Evolutionary conservation across 1,140 invertebrate genomes (phyloP), one percentile per base, ranked within the genome.

Genomic region (Potamilus streckersoni): DNA sequence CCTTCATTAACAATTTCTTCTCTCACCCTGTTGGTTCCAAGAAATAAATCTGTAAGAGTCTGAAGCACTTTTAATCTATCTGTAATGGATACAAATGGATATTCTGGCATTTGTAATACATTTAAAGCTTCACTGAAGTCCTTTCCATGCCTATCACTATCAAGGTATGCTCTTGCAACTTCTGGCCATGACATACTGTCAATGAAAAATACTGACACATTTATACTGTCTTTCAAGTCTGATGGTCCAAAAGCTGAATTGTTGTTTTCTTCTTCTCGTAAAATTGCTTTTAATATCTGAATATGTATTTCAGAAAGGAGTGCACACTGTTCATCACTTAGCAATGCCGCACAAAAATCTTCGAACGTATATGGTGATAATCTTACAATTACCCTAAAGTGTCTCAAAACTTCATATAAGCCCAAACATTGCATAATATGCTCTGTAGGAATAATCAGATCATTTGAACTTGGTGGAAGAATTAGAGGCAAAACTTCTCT

Each of bases 101-200:
- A 99, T 49, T 87, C 85, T 58, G 84, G 69, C 20, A 83, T 83
- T 72, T 86, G 80, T 62, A 89, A 71, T 16, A 80, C 74, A 70
- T 80, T 69, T 16, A 92, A 76, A 58, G 89, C 84, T 27, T 85
- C 91, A 91, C 95, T 93, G 91, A 95, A 97, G 70, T 92, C 92
- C 63, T 77, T 78, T 72, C 79, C 70, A 62, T 91, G 90, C 83
- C 88, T 89, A 59, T 91, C 89, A 83, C 89, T 89, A 60, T 90
- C 88, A 16, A 98, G 93, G 91, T 97, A 99, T 56, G 94, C 92
- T 82, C 95, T 91, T 69, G 98, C 89, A 65, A 95, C 93, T 91
- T 98, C 96, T 65, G 97, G 95, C 96, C 97, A 99, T 60, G 97
- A 98, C 90, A 98, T 94, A 63, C 94, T 91, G 92, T 99, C 98